A percentile compares a stretch with the other conserved stretches of the same genome.
Conservation (phyloP, 2,113 vertebrate genomes). For the Hiodon alosoides region DNA sequence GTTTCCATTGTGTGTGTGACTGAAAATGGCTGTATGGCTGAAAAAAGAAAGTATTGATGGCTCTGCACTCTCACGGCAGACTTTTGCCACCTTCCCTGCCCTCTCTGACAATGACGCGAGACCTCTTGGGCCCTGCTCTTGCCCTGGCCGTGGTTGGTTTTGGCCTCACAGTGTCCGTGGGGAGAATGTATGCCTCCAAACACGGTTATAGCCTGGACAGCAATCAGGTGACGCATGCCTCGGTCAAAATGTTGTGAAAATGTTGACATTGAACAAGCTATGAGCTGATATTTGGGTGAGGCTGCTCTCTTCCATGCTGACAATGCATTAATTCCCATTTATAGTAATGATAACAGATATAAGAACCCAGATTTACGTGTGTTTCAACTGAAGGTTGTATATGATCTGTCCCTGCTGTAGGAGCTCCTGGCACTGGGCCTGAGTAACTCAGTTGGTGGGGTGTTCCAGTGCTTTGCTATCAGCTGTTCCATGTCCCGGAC, state of each 20-base stretch:
- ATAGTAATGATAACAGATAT: no score
- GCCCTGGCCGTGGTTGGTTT: slow-evolving; percentile 78
- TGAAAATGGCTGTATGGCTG: neutral
- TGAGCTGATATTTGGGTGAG: no score
- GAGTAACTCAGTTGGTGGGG: slow-evolving; percentile 75
- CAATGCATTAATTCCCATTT: neutral
- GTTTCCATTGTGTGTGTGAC: neutral
- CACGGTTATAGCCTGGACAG: slow-evolving; percentile 69
- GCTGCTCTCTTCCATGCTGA: neutral
- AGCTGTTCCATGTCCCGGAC: slow-evolving; percentile 83
- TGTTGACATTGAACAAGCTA: no score
- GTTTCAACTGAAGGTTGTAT: neutral
- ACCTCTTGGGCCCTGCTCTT: slow-evolving; percentile 57
- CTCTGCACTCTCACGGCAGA: slow-evolving; percentile 39
- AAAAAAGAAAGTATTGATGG: neutral
- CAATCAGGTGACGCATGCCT: slow-evolving; percentile 60
- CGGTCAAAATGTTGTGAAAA: neutral
- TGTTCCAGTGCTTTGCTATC: slow-evolving; percentile 79
- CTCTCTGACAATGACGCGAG: slow-evolving; percentile 34
- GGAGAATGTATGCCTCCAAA: slow-evolving; percentile 74
- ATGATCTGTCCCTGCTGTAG: slow-evolving; percentile 45
- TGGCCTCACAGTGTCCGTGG: slow-evolving; percentile 76
- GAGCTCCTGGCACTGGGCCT: slow-evolving; percentile 82
- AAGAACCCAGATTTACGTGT: no score
- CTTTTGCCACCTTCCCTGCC: slow-evolving; percentile 54